Percentiles rank a stretch among this genome's conserved stretches.
phyloP scores from a whole-genome alignment of 2,113 vertebrate species.

The Dryoscopus gambensis region DNA sequence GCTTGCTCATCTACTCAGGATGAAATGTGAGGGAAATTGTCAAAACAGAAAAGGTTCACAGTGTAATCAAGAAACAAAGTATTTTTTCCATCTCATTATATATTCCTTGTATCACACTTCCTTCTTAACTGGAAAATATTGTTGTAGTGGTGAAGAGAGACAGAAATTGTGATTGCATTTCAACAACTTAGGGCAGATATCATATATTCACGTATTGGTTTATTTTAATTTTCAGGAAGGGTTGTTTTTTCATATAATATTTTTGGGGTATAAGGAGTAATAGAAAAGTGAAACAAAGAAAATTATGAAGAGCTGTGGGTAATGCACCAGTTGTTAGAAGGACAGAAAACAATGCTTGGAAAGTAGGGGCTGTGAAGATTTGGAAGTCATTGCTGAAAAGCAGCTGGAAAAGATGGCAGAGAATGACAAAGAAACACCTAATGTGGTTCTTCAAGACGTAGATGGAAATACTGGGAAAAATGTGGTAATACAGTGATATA shows the following conservation, averaged over 20 bases:
- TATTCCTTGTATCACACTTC: neutral
- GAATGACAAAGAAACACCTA: neutral
- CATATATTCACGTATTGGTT: neutral
- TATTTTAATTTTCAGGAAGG: neutral
- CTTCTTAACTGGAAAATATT: neutral
- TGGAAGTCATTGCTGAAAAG: neutral
- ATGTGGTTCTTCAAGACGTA: neutral
- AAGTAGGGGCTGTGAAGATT: neutral
- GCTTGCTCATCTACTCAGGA: neutral
- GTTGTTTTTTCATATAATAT: neutral
- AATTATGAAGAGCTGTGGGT: neutral
- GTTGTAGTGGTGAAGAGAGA: neutral
- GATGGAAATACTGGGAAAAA: neutral
- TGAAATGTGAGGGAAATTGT: neutral
- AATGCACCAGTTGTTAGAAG: neutral
- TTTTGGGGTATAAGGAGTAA: neutral
- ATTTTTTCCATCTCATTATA: neutral
- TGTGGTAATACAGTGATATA: neutral
- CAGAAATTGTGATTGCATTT: neutral
- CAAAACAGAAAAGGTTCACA: neutral
- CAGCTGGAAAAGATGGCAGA: neutral
- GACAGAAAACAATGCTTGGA: neutral
- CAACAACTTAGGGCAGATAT: neutral
- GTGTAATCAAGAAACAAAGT: neutral
- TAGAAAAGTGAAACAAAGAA: neutral